These are phyloP conservation scores for Apocrypta bakeri DNA, from an alignment of 1,140 invertebrate genomes.

Conservation along the genomic window DNA sequence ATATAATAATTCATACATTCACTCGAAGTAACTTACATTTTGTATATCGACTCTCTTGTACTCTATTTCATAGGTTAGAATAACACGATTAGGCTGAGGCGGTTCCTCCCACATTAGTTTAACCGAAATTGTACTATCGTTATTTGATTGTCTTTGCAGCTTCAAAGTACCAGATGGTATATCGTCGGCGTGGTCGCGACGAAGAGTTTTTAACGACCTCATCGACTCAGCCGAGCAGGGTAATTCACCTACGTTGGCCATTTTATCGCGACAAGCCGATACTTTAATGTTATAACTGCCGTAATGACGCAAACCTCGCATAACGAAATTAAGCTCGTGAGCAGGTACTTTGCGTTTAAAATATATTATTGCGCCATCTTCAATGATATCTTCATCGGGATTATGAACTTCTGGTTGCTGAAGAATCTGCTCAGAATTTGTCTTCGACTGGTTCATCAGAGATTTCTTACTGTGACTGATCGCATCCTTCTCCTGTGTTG, in stretches of 20 bases:
- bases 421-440: neutral
- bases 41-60: slow-evolving; percentile 79
- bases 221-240: slow-evolving; percentile 72
- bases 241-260: slow-evolving; percentile 64
- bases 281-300: slow-evolving; percentile 82
- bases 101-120: slow-evolving; percentile 87
- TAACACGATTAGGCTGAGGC: slow-evolving; percentile 87
- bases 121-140: slow-evolving; percentile 72
- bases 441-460: neutral
- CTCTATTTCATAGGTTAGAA: slow-evolving; percentile 87
- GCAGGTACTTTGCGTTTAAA: slow-evolving; percentile 64
- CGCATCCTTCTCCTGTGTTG: slow-evolving; percentile 21
- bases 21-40: slow-evolving; percentile 73
- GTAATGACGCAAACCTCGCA: slow-evolving; percentile 82
- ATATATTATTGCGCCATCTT: slow-evolving; percentile 54
- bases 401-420: neutral
- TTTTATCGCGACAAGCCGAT: slow-evolving; percentile 81
- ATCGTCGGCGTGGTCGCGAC: slow-evolving; percentile 76
- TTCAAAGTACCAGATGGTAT: slow-evolving; percentile 73
- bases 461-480: slow-evolving; percentile 22
- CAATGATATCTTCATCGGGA: slow-evolving; percentile 23
- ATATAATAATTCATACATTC: no score
- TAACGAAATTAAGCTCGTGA: slow-evolving; percentile 70
- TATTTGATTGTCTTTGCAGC: slow-evolving; percentile 62
- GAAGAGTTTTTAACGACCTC: slow-evolving; percentile 70